Evolutionary conservation across 2,113 vertebrate species (phyloP).

Genomic region (Mola mola): DNA sequence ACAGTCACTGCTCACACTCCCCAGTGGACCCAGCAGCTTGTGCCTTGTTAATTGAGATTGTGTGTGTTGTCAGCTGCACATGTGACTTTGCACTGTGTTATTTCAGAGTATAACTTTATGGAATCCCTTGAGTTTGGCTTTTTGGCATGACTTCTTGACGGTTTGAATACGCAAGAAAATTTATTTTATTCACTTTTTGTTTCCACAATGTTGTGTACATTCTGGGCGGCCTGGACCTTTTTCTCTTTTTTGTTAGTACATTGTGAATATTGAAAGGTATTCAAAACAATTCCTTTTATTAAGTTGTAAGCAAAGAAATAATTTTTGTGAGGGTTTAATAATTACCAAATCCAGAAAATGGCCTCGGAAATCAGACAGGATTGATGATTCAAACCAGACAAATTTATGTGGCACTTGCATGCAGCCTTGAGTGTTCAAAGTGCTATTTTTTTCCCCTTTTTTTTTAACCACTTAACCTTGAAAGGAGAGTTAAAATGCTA

Average conservation of each 20-base stretch:
- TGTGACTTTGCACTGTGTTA: slow-evolving; percentile 73
- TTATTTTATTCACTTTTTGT: too few relatives aligned
- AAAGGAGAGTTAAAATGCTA: too few relatives aligned
- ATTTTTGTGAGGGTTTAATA: slow-evolving; percentile 5
- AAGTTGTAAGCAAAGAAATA: slow-evolving; percentile 30
- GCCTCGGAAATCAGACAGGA: too few relatives aligned
- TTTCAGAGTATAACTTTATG: not conserved
- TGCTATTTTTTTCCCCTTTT: slow-evolving; percentile 3
- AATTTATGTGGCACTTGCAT: too few relatives aligned
- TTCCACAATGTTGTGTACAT: too few relatives aligned
- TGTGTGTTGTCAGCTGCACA: slow-evolving; percentile 56
- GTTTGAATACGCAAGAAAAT: too few relatives aligned
- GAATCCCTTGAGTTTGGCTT: slow-evolving; percentile 18
- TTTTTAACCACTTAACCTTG: too few relatives aligned
- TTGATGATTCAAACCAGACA: too few relatives aligned
- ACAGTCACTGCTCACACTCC: not conserved
- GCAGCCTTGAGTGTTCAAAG: slow-evolving; percentile 13
- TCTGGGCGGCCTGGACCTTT: too few relatives aligned
- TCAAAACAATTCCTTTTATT: slow-evolving; percentile 7
- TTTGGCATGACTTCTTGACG: too few relatives aligned
- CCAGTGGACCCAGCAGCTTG: slow-evolving; percentile 38
- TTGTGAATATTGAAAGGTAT: slow-evolving; percentile 8
- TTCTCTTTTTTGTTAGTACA: not conserved
- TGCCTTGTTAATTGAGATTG: slow-evolving; percentile 71
- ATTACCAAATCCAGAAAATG: too few relatives aligned